Evolutionary conservation across 2,113 vertebrate genomes (phyloP).

Genomic region (Pogonocichla stellata): DNA sequence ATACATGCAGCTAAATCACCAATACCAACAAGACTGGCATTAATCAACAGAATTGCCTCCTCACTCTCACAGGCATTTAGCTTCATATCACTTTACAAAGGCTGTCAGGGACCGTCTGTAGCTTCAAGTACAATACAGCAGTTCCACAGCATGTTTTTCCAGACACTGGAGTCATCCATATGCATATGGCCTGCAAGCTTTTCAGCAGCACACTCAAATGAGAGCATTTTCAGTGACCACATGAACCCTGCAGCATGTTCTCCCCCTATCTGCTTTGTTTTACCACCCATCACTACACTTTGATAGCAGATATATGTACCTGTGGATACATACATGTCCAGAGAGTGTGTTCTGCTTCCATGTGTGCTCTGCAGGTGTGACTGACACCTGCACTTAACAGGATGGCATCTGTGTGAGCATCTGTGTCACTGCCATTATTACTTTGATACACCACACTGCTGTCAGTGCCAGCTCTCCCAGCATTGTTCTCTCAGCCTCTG

Average conservation of each 20-base stretch:
- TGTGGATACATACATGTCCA: rapidly evolving
- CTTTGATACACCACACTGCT: neutral
- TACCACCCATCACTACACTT: neutral
- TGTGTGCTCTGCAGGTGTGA: neutral
- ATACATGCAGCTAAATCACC: neutral
- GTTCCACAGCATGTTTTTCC: neutral
- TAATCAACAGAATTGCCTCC: slow-evolving; percentile 51
- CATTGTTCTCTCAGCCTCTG: neutral
- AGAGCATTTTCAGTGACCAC: neutral
- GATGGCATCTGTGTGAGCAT: neutral
- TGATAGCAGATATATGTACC: neutral
- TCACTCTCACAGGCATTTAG: neutral
- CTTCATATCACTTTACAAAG: slow-evolving; percentile 1
- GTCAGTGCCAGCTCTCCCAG: neutral
- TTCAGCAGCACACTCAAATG: neutral
- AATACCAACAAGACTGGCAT: slow-evolving; percentile 19
- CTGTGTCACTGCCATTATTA: neutral
- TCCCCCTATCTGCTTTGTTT: neutral
- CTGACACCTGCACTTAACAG: neutral
- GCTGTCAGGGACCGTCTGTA: neutral
- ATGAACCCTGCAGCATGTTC: neutral
- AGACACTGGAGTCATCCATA: neutral
- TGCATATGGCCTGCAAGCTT: neutral
- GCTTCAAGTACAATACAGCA: neutral
- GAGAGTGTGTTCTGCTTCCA: neutral